Evolutionary conservation across 64 coral and sea anemone genomes (phyloP).

Genomic region (Catalaphyllia jardinei): DNA sequence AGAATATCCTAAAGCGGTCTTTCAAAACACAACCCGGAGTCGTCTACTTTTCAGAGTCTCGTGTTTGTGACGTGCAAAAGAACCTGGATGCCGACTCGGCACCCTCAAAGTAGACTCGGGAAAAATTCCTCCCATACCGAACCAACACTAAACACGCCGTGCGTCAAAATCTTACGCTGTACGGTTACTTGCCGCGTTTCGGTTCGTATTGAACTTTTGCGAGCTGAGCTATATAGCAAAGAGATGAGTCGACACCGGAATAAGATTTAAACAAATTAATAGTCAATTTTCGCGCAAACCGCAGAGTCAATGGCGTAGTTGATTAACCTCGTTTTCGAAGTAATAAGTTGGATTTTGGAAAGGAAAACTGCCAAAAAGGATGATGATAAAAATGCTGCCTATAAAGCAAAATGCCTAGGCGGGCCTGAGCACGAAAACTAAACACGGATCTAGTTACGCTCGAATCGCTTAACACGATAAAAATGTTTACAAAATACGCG

Average conservation of each 20-base stretch:
- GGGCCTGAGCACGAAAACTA: neutral
- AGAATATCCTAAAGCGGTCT: neutral
- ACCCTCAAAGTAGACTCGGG: neutral
- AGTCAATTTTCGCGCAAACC: neutral
- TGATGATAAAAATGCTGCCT: neutral
- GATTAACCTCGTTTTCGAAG: neutral
- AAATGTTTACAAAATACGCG: conserved; percentile 31
- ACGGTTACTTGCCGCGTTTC: neutral
- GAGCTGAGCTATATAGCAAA: neutral
- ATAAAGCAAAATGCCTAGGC: neutral
- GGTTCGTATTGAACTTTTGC: neutral
- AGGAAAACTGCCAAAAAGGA: too few species aligned
- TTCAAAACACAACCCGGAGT: neutral
- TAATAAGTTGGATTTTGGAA: too few species aligned
- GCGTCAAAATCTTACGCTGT: conserved; percentile 17
- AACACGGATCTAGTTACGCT: neutral
- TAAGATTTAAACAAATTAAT: neutral
- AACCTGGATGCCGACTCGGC: neutral
- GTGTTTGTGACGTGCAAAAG: neutral
- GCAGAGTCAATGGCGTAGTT: neutral
- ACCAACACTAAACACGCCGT: neutral
- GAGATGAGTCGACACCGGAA: neutral
- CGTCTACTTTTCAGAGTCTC: neutral
- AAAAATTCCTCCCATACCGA: conserved; percentile 20
- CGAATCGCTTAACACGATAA: neutral